Evolutionary conservation across 2,113 vertebrate species (phyloP).

Genomic region (Cyanoderma ruficeps): DNA sequence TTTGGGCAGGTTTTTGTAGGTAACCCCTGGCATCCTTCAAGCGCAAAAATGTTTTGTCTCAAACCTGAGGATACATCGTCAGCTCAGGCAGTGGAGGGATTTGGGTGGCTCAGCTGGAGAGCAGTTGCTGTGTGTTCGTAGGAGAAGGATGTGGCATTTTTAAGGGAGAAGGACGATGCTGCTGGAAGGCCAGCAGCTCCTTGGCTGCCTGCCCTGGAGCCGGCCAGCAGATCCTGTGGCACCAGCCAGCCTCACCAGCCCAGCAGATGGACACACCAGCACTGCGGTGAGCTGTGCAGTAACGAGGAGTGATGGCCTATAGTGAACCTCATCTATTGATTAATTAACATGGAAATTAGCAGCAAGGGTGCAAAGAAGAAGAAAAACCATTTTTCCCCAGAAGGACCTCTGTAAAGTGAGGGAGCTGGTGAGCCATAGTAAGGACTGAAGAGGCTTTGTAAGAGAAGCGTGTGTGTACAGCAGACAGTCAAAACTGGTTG

Average conservation of each 20-base stretch:
- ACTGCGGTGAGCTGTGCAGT: background rate
- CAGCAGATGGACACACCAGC: background rate
- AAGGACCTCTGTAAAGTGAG: background rate
- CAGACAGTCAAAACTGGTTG: background rate
- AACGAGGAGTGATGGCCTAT: background rate
- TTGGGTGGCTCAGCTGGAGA: background rate
- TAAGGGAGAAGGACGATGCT: background rate
- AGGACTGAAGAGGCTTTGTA: background rate
- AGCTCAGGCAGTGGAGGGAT: background rate
- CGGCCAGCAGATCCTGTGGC: slow-evolving; percentile 1
- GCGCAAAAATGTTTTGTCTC: fast-evolving
- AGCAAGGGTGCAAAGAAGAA: background rate
- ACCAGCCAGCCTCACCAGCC: background rate
- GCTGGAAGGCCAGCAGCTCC: background rate
- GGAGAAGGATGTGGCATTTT: background rate
- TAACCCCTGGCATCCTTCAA: background rate
- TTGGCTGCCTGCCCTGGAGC: slow-evolving; percentile 24
- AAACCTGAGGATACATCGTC: background rate
- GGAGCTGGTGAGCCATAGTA: background rate
- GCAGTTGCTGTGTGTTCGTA: background rate
- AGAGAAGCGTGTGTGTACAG: fast-evolving
- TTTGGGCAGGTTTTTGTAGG: background rate
- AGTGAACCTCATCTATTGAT: background rate
- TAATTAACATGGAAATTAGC: background rate
- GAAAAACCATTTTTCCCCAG: background rate